Evolutionary conservation across 2,113 vertebrate species (phyloP).

Genomic region (Grus americana): DNA sequence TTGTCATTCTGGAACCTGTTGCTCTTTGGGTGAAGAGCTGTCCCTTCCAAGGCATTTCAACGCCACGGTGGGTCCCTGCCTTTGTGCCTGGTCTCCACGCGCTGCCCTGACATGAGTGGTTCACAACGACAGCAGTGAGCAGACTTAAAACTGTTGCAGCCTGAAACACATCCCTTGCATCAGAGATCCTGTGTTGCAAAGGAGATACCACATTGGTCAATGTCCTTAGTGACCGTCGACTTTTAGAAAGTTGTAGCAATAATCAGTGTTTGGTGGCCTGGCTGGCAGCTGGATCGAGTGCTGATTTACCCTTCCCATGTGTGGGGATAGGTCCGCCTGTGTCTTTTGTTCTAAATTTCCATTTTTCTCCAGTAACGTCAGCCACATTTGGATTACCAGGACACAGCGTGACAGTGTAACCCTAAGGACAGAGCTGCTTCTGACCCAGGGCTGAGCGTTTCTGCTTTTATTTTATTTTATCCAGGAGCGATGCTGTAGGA

Average conservation of each 20-base stretch:
- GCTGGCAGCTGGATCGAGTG: background rate
- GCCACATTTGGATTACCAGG: background rate
- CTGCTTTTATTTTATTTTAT: background rate
- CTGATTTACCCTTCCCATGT: background rate
- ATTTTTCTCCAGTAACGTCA: background rate
- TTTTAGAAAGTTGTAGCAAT: background rate
- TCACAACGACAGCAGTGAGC: rapidly evolving
- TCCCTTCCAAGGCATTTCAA: background rate
- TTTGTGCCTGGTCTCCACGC: background rate
- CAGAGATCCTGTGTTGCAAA: slow-evolving; percentile 27
- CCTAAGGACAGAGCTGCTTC: background rate
- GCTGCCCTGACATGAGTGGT: background rate
- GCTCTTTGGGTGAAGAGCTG: background rate
- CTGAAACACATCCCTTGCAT: background rate
- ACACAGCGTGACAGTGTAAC: rapidly evolving
- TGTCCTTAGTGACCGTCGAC: rapidly evolving
- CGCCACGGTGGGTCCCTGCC: background rate
- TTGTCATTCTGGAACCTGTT: background rate
- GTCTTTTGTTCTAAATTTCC: background rate
- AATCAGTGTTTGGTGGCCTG: background rate
- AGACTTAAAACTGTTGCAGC: background rate
- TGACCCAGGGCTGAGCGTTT: background rate
- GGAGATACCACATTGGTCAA: background rate
- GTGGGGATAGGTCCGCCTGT: background rate
- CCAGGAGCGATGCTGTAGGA: background rate